Evolutionary conservation across 2,888 invertebrate genomes (phyloP).

Genomic region (Argyra leucocephala): DNA sequence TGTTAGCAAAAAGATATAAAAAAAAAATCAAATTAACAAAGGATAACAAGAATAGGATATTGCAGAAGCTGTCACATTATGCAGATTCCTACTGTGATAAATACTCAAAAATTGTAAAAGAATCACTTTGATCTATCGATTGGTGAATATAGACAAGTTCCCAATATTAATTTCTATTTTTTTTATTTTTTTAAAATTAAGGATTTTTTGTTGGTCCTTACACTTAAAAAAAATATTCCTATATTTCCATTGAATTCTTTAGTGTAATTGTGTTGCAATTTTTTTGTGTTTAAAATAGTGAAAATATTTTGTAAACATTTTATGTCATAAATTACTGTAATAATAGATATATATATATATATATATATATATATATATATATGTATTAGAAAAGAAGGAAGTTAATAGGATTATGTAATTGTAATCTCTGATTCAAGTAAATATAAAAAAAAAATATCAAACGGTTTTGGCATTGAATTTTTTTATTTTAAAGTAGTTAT

Average conservation of each 20-base stretch:
- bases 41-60: not conserved
- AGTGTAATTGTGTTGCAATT: too few relatives aligned
- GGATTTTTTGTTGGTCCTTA: too few relatives aligned
- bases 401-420: slow-evolving; percentile 6
- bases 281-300: not conserved
- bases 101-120: not conserved
- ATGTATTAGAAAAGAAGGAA: not conserved
- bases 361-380: too few relatives aligned
- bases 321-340: not conserved
- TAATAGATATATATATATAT: too few relatives aligned
- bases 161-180: too few relatives aligned
- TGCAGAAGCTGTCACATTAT: slow-evolving; percentile 6
- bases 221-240: too few relatives aligned
- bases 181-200: too few relatives aligned
- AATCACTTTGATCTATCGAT: too few relatives aligned
- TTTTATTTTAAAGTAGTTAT: not conserved
- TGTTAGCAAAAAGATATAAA: not conserved
- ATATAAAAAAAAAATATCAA: too few relatives aligned
- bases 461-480: too few relatives aligned
- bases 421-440: not conserved
- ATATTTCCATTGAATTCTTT: too few relatives aligned
- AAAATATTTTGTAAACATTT: slow-evolving; percentile 6
- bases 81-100: not conserved
- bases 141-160: too few relatives aligned
- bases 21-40: not conserved